Conservation (phyloP, 1,140 invertebrate species). For the Drosophila sproati region DNA sequence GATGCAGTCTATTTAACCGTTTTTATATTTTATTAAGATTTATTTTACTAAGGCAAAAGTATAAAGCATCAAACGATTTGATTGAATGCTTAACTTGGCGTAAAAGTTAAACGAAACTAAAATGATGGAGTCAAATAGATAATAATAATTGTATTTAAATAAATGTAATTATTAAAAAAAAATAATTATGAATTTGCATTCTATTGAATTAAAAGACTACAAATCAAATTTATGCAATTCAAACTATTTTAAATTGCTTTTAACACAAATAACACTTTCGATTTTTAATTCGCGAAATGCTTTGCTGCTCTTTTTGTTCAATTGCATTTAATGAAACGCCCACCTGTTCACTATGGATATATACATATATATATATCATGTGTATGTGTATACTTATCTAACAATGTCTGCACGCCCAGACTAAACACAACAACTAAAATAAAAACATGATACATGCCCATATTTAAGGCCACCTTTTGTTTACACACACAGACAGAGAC, state of each 20-base stretch:
- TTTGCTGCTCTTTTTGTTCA: background rate
- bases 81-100: too few species aligned
- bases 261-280: background rate
- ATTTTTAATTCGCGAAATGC: background rate
- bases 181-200: too few species aligned
- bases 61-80: too few species aligned
- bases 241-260: background rate
- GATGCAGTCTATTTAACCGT: too few species aligned
- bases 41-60: too few species aligned
- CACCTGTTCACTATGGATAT: constrained; percentile 47
- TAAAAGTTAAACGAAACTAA: too few species aligned
- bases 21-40: too few species aligned
- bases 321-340: background rate
- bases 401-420: constrained; percentile 61
- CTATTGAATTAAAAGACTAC: background rate
- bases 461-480: constrained; percentile 54
- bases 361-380: constrained; percentile 7
- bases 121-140: too few species aligned
- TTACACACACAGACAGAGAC: constrained; percentile 17
- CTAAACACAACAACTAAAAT: constrained; percentile 74
- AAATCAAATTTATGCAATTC: background rate
- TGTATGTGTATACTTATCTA: constrained; percentile 28
- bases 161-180: too few species aligned
- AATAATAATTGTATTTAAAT: too few species aligned
- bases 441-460: constrained; percentile 28